These are phyloP conservation scores for Byasa hedistus DNA, from an alignment of 2,888 invertebrate genomes.

Conservation along the genomic window DNA sequence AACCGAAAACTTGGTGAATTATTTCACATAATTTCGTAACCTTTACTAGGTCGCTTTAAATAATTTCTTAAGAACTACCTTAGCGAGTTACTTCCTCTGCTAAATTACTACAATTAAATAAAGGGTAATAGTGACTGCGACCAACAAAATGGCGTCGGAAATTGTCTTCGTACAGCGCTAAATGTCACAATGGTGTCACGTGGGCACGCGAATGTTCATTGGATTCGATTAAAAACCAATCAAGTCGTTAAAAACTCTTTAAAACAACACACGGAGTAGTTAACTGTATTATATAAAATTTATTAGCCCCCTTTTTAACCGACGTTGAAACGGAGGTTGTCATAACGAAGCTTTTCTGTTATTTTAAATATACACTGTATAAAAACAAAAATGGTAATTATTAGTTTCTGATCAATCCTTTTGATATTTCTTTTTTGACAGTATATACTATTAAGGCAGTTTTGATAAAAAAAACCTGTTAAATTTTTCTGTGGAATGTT, in stretches of 20 bases:
- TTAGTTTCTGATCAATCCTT: too few species aligned
- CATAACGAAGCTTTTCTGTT: neutral
- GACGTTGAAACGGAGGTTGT: neutral
- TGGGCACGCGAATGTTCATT: conserved; percentile 43
- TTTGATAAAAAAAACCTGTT: too few species aligned
- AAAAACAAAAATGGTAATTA: too few species aligned
- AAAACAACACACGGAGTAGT: conserved; percentile 12
- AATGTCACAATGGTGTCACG: conserved; percentile 40
- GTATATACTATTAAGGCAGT: too few species aligned
- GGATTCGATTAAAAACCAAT: conserved; percentile 41
- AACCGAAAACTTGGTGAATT: neutral
- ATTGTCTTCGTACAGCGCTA: conserved; percentile 2
- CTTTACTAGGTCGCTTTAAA: neutral
- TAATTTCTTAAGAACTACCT: neutral
- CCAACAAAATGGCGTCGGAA: conserved; percentile 4
- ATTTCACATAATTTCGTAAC: neutral
- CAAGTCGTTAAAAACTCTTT: conserved; percentile 32
- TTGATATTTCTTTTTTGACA: too few species aligned
- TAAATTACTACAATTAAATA: conserved; percentile 6
- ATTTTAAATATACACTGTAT: too few species aligned
- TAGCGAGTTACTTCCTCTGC: neutral
- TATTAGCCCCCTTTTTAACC: conserved; percentile 1
- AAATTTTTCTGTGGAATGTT: too few species aligned
- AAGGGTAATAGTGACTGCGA: neutral
- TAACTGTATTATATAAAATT: neutral